These are phyloP conservation scores for Hirtodrosophila trivittata DNA, from an alignment of 2,888 invertebrate species.

Conservation along the genomic window DNA sequence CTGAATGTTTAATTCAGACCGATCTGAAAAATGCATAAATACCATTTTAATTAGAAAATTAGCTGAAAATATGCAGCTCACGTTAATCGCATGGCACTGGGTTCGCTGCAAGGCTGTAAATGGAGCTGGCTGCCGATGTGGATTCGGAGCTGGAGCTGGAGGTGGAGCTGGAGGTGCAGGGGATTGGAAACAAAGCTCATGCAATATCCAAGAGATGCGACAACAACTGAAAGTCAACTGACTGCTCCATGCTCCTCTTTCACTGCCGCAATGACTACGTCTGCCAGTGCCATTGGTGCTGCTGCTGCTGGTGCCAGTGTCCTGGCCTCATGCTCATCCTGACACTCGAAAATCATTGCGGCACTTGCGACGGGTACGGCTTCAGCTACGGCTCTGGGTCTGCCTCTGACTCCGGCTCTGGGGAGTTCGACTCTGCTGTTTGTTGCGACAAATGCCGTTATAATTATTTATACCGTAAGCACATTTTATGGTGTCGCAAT, in stretches of 20 bases:
- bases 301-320: not conserved
- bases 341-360: slow-evolving; percentile 73
- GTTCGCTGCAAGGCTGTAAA: slow-evolving; percentile 51
- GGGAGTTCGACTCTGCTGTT: slow-evolving; percentile 64
- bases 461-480: slow-evolving; percentile 82
- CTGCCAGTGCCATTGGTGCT: slow-evolving; percentile 1
- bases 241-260: slow-evolving; percentile 37
- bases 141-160: slow-evolving; percentile 18
- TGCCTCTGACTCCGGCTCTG: slow-evolving; percentile 16
- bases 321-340: slow-evolving; percentile 33
- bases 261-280: not conserved
- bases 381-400: slow-evolving; percentile 11
- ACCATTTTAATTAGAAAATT: slow-evolving; percentile 84
- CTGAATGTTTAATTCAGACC: slow-evolving; percentile 61
- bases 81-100: slow-evolving; percentile 82
- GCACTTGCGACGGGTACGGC: slow-evolving; percentile 28
- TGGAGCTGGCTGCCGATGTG: slow-evolving; percentile 34
- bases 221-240: slow-evolving; percentile 62
- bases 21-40: slow-evolving; percentile 83
- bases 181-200: slow-evolving; percentile 53
- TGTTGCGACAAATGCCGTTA: slow-evolving; percentile 79
- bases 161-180: not conserved
- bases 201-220: slow-evolving; percentile 79
- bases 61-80: slow-evolving; percentile 84
- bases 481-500: slow-evolving; percentile 82